Evolutionary conservation across 2,113 vertebrate genomes (phyloP), one percentile per base, ranked within the genome.

Genomic region (Poeciliopsis prolifica): DNA sequence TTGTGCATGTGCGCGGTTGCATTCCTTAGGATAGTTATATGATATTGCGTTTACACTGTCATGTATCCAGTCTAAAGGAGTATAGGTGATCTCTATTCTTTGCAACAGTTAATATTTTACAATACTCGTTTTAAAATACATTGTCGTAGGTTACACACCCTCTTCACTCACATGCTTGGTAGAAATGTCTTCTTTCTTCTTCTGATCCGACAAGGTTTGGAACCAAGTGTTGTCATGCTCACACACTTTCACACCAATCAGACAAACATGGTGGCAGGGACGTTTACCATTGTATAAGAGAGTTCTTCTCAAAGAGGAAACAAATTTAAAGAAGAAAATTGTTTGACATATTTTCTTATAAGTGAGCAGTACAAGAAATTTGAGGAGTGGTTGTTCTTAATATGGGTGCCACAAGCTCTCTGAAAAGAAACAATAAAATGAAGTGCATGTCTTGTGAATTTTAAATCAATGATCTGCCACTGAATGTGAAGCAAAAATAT

Each of bases 1-100:
- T 92, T 95, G 94, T 95, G 95, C 95, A 95, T 95, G 94, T 94
- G 94, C 74, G 93, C 93, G 94, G 93, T 94, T 95, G 95, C 95
- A 95, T 95, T 95, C 95, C 94, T 95, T 95, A 94, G 91, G 93
- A 94, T 91, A 95, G 88, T 94, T 94, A 93, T 94, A 95, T 93
- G 92, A 94, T 95, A 95, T 95, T 95, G 95, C 93, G 89, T 95
- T 94, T 93, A 95, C 93, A 94, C 93, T 88, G 93, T 94, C 94
- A 93, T 92, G 89, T 92, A 92, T 94, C 93, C 92, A 93, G 93
- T 94, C 94, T 94, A 94, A 92, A 94, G 90, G 93, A 94, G 93
- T 95, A 95, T 92, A 95, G 89, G 91, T 94, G 92, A 94, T 85
- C 83, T 92, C 90, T 94, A 94, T 78, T 93, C 91, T 94, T 94